Base-by-base conservation (phyloP, 2,888 invertebrate genomes). In the Chloroclystis v-ata region DNA sequence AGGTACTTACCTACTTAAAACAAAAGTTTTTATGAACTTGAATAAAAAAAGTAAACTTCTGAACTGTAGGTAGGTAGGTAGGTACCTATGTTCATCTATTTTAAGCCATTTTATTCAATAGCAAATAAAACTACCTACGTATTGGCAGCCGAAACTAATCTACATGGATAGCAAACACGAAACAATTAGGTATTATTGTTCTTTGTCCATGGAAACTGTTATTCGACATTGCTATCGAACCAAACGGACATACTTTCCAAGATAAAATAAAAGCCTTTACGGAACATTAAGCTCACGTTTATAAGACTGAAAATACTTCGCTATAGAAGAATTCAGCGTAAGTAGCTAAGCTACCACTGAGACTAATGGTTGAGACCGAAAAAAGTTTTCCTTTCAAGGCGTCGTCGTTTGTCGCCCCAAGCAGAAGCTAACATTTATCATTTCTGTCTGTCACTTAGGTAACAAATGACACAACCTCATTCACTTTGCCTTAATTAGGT, bases 381-480 rank as follows among this genome's bases (percentile, higher is more conserved):
- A 58, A 56, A 60, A 57, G 38, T 49, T 57, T 61, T 59, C 54
- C 57, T 49, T 56, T 50, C 45, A 47, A 40, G 40, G 44, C 50
- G 47, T 16, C 32, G 32, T 14, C 32, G 32, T 45, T 45, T 47
- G 43, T 49, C 60, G 50, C 44, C 44, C 43, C 47, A 52, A 52
- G 44, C 50, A 59, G 52, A 56, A 60, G 54, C 54, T 52, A 55
- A 52, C 63, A 67, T 67, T 65, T 61, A 57, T 61, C 59, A 59
- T 59, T 52, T 56, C 48, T 43, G 45, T 57, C 59, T 55, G 56
- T 55, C 58, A 53, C 52, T 49, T 45, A 30, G 6, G 50, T 58
- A 58, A 61, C 56, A 60, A 61, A 61, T 52, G 58, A 56, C 50
- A 54, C 43, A 37, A 45, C 37, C 54, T 57, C 53, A 57, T 57